A percentile compares a stretch with the other conserved stretches of the same genome.
These are phyloP conservation scores for Scolopax rusticola DNA, from an alignment of 2,797 vertebrate species.

Conservation along the genomic window DNA sequence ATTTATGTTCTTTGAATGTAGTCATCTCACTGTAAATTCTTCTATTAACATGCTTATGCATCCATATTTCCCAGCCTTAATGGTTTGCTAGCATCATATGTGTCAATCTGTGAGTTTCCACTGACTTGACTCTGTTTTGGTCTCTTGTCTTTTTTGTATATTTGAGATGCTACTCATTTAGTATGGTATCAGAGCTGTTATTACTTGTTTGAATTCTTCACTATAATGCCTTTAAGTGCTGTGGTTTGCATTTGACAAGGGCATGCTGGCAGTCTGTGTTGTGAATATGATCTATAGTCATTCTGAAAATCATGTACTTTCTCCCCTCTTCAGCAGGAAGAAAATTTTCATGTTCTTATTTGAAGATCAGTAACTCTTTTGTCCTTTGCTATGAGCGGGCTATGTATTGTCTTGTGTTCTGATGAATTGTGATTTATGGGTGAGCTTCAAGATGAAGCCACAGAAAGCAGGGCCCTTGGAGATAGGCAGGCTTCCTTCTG, in stretches of 20 bases:
- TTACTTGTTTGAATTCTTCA: background rate
- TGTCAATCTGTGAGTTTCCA: background rate
- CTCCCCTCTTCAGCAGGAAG: background rate
- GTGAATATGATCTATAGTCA: background rate
- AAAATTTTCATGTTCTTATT: accelerated
- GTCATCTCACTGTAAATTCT: background rate
- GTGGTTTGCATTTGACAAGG: background rate
- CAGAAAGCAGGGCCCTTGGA: background rate
- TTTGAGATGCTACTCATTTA: background rate
- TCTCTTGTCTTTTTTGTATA: background rate
- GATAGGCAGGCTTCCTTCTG: background rate
- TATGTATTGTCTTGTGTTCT: background rate
- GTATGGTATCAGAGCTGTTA: background rate
- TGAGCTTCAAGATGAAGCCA: background rate
- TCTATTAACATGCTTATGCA: background rate
- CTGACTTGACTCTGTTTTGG: background rate
- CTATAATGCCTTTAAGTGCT: background rate
- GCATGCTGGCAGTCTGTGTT: background rate
- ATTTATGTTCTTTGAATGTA: background rate
- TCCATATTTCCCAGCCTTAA: background rate
- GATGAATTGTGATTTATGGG: background rate
- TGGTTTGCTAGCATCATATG: background rate
- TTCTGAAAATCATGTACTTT: background rate
- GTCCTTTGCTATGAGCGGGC: background rate
- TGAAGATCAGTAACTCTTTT: background rate